Conservation (phyloP, 2,113 vertebrate genomes). For the Butorides virescens region DNA sequence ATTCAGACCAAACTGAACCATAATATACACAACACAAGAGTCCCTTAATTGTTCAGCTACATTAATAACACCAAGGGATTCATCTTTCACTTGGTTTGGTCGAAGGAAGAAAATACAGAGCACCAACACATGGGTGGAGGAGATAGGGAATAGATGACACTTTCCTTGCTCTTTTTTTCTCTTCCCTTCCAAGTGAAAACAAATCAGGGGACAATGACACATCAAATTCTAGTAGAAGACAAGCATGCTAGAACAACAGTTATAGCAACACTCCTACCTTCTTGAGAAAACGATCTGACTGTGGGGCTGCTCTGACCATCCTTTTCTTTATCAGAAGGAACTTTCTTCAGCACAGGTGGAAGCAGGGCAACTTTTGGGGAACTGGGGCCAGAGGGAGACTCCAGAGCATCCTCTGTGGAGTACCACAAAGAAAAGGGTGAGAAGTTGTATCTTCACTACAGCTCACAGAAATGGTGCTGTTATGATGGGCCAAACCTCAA, state of each 20-base stretch:
- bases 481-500: not conserved
- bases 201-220: not conserved
- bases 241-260: not conserved
- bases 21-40: not conserved
- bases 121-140: not conserved
- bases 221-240: not conserved
- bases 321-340: slow-evolving; percentile 85
- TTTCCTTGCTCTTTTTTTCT: not conserved
- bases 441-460: not conserved
- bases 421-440: not conserved
- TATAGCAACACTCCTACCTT: slow-evolving; percentile 76
- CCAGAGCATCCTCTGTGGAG: slow-evolving; percentile 82
- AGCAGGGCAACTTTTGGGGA: slow-evolving; percentile 81
- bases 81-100: not conserved
- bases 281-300: slow-evolving; percentile 79
- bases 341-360: slow-evolving; percentile 81
- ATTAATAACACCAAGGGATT: not conserved
- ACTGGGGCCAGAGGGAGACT: slow-evolving; percentile 78
- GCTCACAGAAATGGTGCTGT: not conserved
- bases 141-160: not conserved
- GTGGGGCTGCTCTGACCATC: slow-evolving; percentile 80
- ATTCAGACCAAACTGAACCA: not conserved
- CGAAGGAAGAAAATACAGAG: not conserved
- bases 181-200: not conserved
- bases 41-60: not conserved